Percentiles rank a stretch among this genome's conserved stretches.
Conservation (phyloP, 2,797 vertebrate species). For the Rhinatrema bivittatum region DNA sequence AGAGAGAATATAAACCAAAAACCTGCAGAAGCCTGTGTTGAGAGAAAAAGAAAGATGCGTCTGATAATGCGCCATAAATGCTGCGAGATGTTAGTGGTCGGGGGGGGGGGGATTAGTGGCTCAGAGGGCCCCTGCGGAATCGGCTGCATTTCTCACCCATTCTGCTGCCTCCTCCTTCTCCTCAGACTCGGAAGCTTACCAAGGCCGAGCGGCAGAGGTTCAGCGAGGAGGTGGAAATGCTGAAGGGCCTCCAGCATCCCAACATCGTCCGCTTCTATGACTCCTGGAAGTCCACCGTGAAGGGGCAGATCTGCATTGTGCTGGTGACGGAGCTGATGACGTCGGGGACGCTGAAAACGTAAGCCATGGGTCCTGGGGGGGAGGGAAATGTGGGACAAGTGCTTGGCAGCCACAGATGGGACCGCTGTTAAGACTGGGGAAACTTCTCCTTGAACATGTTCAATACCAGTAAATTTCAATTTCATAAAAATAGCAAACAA, state of each 20-base stretch:
- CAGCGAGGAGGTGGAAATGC: constrained; percentile 96
- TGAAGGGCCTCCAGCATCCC: constrained; percentile 94
- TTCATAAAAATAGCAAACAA: no score
- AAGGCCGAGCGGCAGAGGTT: constrained; percentile 88
- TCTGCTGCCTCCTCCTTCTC: constrained; percentile 3
- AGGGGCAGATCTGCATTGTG: constrained; percentile 90
- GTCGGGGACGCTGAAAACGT: constrained; percentile 96
- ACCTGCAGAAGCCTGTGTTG: no score
- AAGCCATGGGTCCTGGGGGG: constrained; percentile 41
- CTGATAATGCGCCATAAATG: no score
- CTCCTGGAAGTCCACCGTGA: constrained; percentile 90
- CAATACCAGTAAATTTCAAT: no score
- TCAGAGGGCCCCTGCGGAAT: accelerated
- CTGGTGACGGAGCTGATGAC: constrained; percentile 97
- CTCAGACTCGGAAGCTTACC: constrained; percentile 84
- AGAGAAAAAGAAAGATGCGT: no score
- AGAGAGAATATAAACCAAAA: no score
- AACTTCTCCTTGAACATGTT: no score
- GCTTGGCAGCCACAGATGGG: no score
- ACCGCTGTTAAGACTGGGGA: no score
- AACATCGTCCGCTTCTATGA: constrained; percentile 98
- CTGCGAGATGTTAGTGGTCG: no score
- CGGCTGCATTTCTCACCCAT: not conserved
- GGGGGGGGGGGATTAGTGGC: no score
- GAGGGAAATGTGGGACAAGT: not conserved